These are phyloP conservation scores for Spizella passerina DNA, from an alignment of 2,797 vertebrate genomes.

Conservation along the genomic window DNA sequence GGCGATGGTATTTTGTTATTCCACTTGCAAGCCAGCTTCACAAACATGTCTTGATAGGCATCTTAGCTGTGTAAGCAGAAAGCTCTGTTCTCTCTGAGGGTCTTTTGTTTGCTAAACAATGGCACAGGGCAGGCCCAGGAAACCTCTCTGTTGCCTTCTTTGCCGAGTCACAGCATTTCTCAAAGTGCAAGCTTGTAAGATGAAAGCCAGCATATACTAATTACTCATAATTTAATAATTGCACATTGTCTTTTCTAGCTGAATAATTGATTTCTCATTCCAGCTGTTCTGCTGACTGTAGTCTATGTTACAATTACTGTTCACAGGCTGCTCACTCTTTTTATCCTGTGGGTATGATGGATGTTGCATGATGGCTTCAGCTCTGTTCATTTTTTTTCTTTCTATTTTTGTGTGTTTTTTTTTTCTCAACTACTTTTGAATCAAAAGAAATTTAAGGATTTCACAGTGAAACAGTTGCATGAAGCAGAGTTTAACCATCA, in stretches of 20 bases:
- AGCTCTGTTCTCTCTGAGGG: background rate
- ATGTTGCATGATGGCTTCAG: background rate
- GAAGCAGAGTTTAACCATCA: background rate
- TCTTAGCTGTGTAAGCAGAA: background rate
- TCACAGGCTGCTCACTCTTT: background rate
- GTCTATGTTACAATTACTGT: background rate
- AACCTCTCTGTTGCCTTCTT: background rate
- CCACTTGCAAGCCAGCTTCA: background rate
- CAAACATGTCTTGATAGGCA: background rate
- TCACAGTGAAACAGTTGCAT: background rate
- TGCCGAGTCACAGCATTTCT: background rate
- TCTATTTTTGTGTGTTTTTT: background rate
- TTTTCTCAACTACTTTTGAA: background rate
- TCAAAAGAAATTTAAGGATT: background rate
- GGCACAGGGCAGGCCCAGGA: background rate
- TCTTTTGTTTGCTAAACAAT: constrained; percentile 2
- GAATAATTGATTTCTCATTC: constrained; percentile 42
- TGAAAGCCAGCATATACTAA: background rate
- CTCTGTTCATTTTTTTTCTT: background rate
- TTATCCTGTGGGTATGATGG: background rate
- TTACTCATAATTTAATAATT: constrained; percentile 40
- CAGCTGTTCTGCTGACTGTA: background rate
- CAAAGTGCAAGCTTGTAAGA: background rate
- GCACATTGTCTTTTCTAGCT: background rate
- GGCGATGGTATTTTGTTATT: background rate